Evolutionary conservation across 2,113 vertebrate genomes (phyloP), one percentile per base, ranked within the genome.

Genomic region (Marmota flaviventris): DNA sequence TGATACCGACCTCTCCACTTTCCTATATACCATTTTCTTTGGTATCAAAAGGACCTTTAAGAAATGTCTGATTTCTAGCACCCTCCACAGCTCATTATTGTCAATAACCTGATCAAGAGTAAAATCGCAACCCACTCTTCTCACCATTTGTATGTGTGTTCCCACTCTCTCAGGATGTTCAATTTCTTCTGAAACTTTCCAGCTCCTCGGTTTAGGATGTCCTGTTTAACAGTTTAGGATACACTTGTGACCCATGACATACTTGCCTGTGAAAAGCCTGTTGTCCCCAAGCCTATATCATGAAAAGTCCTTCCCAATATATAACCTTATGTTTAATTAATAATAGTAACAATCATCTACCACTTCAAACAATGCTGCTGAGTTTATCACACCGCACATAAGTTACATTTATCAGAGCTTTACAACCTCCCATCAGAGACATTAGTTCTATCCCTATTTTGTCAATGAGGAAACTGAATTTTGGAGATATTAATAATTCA

Each of bases 371-470:
- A 95, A 42, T 65, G 42, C 7, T 39, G 5, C 34, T 4, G 18
- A 24, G 5, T 37, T 4, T 27, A 24, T 72, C 20, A 53, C 6
- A 12, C 16, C 12, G 77, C 78, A 53, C 10, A 18, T 14, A 8
- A 25, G 67, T 81, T 67, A 4, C 72, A 39, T 48, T 76, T 82
- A 79, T 89, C 72, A 72, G 14, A 75, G 48, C 6, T 93, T 76
- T 4, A 87, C 2, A 32, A 2, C 0, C 16, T 34, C 87, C 0
- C n/a, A 27, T 73, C 22, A 4, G 22, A 42, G 13, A 37, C 2
- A 6, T 89, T 85, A 85, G 61, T 85, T 85, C 42, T 92, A 73
- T 77, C 10, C 0, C 8, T 14, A 56, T 73, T 81, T 92, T 92
- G 58, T 45, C 58, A 85, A 25, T 12, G 37, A 89, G 34, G 11